Percentiles rank a stretch among this genome's conserved stretches.
phyloP scores from a whole-genome alignment of 2,113 vertebrate species.

The Spea multiplicata region DNA sequence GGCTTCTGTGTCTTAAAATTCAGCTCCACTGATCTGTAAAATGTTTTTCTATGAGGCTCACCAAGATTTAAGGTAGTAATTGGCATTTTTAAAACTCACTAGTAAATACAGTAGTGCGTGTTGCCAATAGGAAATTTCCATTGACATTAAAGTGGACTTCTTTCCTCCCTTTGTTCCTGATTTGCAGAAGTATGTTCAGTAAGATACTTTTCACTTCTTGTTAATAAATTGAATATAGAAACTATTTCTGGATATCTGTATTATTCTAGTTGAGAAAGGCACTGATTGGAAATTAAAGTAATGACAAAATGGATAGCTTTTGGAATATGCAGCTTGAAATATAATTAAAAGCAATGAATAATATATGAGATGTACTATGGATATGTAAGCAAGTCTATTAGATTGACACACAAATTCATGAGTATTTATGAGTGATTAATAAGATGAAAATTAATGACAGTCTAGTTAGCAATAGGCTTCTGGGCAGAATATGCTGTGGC shows the following conservation, averaged over 20 bases:
- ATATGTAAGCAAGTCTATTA: conserved; percentile 46
- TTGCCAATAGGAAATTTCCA: too few species aligned
- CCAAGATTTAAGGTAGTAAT: too few species aligned
- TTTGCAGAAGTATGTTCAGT: background rate
- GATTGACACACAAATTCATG: conserved; percentile 37
- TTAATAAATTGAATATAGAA: background rate
- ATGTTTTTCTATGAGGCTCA: too few species aligned
- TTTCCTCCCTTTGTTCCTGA: too few species aligned
- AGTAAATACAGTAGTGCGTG: too few species aligned
- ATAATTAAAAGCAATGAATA: conserved; percentile 54
- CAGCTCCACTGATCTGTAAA: too few species aligned
- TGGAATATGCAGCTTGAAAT: conserved; percentile 44
- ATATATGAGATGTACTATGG: conserved; percentile 47
- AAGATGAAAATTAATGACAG: background rate
- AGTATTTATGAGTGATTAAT: conserved; percentile 45
- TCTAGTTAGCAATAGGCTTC: background rate
- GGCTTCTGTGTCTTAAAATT: too few species aligned
- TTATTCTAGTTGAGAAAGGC: background rate
- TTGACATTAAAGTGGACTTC: too few species aligned
- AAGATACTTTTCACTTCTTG: background rate
- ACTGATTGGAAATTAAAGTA: conserved; percentile 32
- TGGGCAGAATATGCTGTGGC: background rate
- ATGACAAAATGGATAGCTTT: conserved; percentile 39
- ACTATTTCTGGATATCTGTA: background rate
- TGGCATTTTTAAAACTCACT: too few species aligned